These are phyloP conservation scores for Leiothrix lutea DNA, from an alignment of 2,113 vertebrate genomes.

Conservation along the genomic window DNA sequence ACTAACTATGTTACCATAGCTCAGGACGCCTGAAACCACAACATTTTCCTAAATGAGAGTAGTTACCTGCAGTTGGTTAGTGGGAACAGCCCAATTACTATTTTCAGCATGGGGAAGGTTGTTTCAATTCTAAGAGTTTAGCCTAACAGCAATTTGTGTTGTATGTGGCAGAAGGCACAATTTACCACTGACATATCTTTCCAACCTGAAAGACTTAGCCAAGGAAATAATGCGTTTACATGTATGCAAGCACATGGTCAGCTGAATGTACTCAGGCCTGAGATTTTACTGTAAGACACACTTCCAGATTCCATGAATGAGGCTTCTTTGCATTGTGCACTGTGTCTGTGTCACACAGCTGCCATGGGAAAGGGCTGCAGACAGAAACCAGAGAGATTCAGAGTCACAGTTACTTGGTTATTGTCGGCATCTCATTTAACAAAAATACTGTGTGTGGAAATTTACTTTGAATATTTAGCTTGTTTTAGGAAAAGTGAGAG, in stretches of 20 bases:
- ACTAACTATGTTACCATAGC: background rate
- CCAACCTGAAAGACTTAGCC: background rate
- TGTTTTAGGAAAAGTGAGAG: background rate
- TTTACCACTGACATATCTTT: background rate
- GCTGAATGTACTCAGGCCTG: background rate
- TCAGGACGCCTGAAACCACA: background rate
- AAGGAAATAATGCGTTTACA: background rate
- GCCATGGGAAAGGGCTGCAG: background rate
- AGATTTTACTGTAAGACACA: background rate
- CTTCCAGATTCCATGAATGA: background rate
- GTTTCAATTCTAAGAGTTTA: background rate
- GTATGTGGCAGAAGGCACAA: background rate
- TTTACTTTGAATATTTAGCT: background rate
- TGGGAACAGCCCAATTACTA: background rate
- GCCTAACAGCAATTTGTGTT: background rate
- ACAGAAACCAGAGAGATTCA: background rate
- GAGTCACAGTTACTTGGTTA: background rate
- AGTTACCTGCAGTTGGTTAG: background rate
- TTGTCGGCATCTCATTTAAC: background rate
- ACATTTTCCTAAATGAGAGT: background rate
- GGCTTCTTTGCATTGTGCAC: background rate
- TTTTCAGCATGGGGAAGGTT: background rate
- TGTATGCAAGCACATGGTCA: background rate
- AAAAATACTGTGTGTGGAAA: background rate
- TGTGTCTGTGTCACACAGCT: background rate